phyloP scores from a whole-genome alignment of 2,888 invertebrate genomes.

The Elegia similella region DNA sequence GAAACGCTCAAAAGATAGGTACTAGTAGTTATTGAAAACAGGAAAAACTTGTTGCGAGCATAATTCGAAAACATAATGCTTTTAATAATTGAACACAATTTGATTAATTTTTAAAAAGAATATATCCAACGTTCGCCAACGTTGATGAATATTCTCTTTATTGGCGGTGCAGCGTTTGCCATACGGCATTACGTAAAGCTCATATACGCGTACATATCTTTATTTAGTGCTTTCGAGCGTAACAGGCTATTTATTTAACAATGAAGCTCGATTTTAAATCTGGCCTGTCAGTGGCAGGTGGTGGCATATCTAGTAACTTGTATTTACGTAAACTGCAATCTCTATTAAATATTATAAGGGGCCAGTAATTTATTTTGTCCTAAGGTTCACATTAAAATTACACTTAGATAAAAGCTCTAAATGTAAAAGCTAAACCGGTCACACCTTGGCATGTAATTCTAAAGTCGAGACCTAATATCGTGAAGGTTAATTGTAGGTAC shows the following conservation, averaged over 20 bases:
- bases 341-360: background rate
- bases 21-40: too few relatives aligned
- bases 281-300: background rate
- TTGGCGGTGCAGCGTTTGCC: background rate
- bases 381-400: background rate
- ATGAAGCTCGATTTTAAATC: conserved; percentile 2
- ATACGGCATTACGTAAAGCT: background rate
- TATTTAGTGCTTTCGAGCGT: background rate
- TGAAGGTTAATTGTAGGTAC: too few relatives aligned
- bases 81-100: too few relatives aligned
- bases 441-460: too few relatives aligned
- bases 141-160: background rate
- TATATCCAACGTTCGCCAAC: too few relatives aligned
- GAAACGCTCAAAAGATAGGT: too few relatives aligned
- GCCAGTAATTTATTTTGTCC: background rate
- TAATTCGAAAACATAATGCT: too few relatives aligned
- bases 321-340: background rate
- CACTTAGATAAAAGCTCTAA: background rate
- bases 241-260: conserved; percentile 2
- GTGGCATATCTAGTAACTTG: background rate
- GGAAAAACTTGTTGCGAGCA: too few relatives aligned
- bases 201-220: too few relatives aligned
- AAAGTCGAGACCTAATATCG: too few relatives aligned
- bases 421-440: background rate
- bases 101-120: too few relatives aligned